Percentiles rank a stretch among this genome's conserved stretches.
Conservation (phyloP, 2,888 invertebrate species). For the Caradrina clavipalpis region DNA sequence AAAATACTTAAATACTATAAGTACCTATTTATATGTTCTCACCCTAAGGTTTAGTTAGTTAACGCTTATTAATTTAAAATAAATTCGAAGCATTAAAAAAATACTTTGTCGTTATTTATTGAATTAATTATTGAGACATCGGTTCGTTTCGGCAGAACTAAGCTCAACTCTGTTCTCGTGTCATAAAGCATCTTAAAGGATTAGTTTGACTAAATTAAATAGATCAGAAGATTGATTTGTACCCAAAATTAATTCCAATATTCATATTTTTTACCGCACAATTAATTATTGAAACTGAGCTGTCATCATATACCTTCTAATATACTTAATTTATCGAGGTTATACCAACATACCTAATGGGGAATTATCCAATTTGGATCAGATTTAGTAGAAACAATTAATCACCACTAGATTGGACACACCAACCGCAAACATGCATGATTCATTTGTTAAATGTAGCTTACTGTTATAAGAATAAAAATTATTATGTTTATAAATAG, state of each 20-base stretch:
- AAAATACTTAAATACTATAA: no score
- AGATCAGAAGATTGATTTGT: constrained; percentile 10
- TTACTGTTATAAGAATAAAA: constrained; percentile 8
- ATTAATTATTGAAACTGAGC: constrained; percentile 14
- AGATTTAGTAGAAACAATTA: constrained; percentile 23
- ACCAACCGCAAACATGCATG: constrained; percentile 21
- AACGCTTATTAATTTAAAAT: no score
- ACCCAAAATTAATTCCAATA: constrained; percentile 15
- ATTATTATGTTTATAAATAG: constrained; percentile 13
- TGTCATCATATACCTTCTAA: constrained; percentile 25
- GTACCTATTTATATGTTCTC: background rate
- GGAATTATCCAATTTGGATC: constrained; percentile 29
- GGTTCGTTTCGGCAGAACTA: no score
- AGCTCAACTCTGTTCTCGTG: background rate
- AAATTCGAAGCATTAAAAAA: no score
- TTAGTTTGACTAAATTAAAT: background rate
- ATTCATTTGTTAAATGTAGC: constrained; percentile 5
- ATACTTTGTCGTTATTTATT: no score
- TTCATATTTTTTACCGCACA: constrained; percentile 9
- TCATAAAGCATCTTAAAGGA: background rate
- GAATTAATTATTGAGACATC: no score
- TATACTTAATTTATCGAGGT: constrained; percentile 43
- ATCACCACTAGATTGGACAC: constrained; percentile 32
- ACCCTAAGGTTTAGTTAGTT: no score
- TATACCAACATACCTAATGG: constrained; percentile 6